Evolutionary conservation across 2,888 invertebrate species (phyloP), one percentile per base, ranked within the genome.

Genomic region (Diaprepes abbreviatus): DNA sequence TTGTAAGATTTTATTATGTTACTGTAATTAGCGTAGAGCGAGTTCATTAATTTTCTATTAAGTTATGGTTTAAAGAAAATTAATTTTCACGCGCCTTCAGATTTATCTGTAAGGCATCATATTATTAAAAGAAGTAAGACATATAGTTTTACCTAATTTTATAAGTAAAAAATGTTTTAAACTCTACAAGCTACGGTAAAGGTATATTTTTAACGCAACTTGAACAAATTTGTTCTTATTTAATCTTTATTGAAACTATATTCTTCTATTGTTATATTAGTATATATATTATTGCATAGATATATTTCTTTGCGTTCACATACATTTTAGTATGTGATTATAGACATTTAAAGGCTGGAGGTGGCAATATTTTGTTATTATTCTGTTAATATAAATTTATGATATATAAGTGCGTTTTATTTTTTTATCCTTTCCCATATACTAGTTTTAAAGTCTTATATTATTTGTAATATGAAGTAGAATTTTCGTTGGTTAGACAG

Each of bases 301-400:
- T 45, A 48, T 60, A 50, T 36, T 55, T 55, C 38, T 33, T 43
- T 9, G 35, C 16, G 21, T 36, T 16, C 48, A 62, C 35, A 58
- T 64, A 24, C 45, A 54, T 31, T 57, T 54, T 48, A 45, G 55
- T 45, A 40, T 66, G 21, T 43, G 58, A 10, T 43, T 57, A 31
- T 21, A 43, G 31, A 59, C 17, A 45, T 59, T 35, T 36, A 63
- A 71, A 71, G 71, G 71, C 71, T 71, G 71, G 71, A 62, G 71
- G 67, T 67, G 71, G 71, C 71, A 71, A 71, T 71, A 71, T 21
- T 52, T 67, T 58, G 62, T 66, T 66, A 65, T 62, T 33, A 50
- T 60, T 60, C n/a, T 70, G 50, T 64, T 60, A 38, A 57, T 57
- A 45, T 21, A 57, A 17, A 65, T 66, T 35, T 35, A 19, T 16